Percentiles rank a stretch among this genome's conserved stretches.
Conservation (phyloP, 2,888 invertebrate genomes). For the Punctoribates punctum region DNA sequence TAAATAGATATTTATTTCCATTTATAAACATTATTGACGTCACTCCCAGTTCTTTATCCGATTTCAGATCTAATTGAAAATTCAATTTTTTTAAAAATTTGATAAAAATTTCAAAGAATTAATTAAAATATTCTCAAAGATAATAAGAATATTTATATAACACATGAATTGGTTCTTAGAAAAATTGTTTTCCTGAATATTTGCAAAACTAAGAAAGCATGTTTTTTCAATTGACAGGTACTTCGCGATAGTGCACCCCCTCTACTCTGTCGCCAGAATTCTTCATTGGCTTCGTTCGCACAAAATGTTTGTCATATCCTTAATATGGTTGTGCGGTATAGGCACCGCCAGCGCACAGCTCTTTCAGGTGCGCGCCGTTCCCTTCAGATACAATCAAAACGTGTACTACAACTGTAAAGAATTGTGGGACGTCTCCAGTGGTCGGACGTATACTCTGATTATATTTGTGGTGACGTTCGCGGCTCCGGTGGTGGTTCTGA, state of each 20-base stretch:
- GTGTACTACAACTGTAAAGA: constrained; percentile 28
- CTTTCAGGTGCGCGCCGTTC: neutral
- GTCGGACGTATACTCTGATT: constrained; percentile 51
- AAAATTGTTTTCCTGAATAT: too few relatives aligned
- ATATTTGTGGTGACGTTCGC: constrained; percentile 52
- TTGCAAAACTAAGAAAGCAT: too few relatives aligned
- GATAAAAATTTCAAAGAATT: too few relatives aligned
- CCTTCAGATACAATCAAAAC: neutral
- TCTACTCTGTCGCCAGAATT: neutral
- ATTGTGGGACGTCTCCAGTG: constrained; percentile 2
- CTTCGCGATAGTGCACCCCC: constrained; percentile 38
- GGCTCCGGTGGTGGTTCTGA: constrained; percentile 54
- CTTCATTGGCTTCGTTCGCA: constrained; percentile 1
- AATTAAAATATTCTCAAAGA: too few relatives aligned
- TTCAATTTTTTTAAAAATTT: too few relatives aligned
- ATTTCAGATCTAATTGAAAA: too few relatives aligned
- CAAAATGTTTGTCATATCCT: neutral
- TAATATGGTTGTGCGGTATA: constrained; percentile 26
- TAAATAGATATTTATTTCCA: too few relatives aligned
- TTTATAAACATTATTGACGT: too few relatives aligned
- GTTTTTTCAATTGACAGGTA: constrained; percentile 7
- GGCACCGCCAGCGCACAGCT: neutral
- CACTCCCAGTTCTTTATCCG: too few relatives aligned
- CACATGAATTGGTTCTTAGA: too few relatives aligned
- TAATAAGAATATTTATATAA: too few relatives aligned